Evolutionary conservation across 2,888 invertebrate species (phyloP).

Genomic region (Germaria angustata): DNA sequence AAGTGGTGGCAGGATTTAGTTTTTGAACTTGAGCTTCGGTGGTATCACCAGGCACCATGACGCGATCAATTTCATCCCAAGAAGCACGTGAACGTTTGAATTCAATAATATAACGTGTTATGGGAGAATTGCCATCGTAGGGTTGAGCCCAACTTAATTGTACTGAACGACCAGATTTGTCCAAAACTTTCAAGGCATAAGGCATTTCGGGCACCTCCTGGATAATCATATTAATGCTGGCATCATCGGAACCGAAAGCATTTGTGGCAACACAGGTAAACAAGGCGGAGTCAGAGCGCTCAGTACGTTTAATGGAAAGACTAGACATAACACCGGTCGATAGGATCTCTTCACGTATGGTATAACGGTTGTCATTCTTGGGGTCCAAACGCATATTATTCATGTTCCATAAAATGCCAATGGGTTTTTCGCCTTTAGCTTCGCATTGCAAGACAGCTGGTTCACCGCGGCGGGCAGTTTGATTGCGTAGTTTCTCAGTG

Average conservation of each 20-base stretch:
- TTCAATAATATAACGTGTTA: conserved; percentile 93
- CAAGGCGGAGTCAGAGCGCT: conserved; percentile 92
- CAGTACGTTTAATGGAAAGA: conserved; percentile 92
- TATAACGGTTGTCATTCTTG: conserved; percentile 92
- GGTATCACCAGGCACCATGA: conserved; percentile 93
- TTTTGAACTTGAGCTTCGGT: conserved; percentile 94
- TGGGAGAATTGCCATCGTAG: conserved; percentile 94
- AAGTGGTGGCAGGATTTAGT: conserved; percentile 93
- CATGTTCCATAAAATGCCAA: conserved; percentile 96
- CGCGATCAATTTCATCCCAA: conserved; percentile 92
- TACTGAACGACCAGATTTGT: conserved; percentile 94
- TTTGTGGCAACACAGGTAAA: conserved; percentile 96
- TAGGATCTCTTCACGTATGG: conserved; percentile 91
- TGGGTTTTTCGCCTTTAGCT: conserved; percentile 96
- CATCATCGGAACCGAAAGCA: conserved; percentile 95
- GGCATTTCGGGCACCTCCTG: conserved; percentile 92
- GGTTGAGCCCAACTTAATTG: conserved; percentile 96
- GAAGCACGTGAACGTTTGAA: conserved; percentile 92
- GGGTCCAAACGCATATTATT: conserved; percentile 95
- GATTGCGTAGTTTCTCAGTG: conserved; percentile 93
- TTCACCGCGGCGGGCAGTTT: conserved; percentile 93
- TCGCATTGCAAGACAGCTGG: conserved; percentile 95
- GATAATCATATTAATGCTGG: conserved; percentile 96
- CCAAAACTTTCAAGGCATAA: conserved; percentile 92
- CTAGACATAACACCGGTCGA: conserved; percentile 93